Conservation (phyloP, 2,797 vertebrate species). For the Acrocephalus scirpaceus region DNA sequence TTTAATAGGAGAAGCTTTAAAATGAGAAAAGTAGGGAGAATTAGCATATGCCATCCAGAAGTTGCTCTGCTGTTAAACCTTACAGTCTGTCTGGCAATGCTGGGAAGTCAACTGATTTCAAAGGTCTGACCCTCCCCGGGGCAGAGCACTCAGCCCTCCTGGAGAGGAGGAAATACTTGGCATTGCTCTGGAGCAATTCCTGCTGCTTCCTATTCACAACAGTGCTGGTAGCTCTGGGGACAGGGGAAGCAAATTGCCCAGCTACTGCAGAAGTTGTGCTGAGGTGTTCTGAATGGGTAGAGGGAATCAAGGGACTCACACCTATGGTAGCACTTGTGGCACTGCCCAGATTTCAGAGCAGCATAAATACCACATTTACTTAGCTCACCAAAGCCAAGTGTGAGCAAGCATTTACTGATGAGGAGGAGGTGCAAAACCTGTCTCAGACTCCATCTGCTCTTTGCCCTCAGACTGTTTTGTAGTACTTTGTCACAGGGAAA, state of each 20-base stretch:
- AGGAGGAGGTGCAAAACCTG: background rate
- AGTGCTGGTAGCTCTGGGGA: background rate
- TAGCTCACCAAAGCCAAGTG: background rate
- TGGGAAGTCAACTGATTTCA: conserved; percentile 4
- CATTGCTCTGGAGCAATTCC: conserved; percentile 18
- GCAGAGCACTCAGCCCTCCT: background rate
- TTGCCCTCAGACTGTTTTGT: background rate
- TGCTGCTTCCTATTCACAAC: background rate
- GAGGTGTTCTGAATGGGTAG: background rate
- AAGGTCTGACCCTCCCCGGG: conserved; percentile 5
- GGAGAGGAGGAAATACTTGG: background rate
- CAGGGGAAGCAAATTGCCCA: background rate
- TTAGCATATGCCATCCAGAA: conserved; percentile 19
- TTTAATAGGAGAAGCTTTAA: conserved; percentile 33
- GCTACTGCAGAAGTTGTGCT: background rate
- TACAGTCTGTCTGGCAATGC: background rate
- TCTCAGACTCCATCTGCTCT: background rate
- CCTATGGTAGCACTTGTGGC: background rate
- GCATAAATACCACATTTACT: background rate
- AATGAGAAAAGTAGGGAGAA: conserved; percentile 28
- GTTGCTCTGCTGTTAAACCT: conserved; percentile 8
- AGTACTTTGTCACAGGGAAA: background rate
- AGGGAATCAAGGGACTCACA: background rate
- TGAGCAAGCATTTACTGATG: background rate
- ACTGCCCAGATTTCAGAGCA: background rate